Percentiles rank a stretch among this genome's conserved stretches.
Conservation (phyloP, 2,113 vertebrate species). For the Otis tarda region DNA sequence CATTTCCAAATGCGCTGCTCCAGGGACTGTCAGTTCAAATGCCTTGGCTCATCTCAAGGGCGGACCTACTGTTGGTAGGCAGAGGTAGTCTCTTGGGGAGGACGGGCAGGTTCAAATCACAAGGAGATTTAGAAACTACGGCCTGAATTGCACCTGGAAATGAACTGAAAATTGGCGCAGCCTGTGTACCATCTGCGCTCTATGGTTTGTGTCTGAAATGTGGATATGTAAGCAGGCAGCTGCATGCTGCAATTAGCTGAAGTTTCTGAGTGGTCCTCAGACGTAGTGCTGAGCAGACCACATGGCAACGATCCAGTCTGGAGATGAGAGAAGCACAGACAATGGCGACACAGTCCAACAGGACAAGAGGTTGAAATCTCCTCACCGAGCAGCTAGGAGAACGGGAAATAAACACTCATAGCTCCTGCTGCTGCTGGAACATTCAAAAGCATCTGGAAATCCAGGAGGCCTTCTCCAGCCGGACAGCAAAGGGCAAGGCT, state of each 20-base stretch:
- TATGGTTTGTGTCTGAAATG: constrained; percentile 65
- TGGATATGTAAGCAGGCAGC: constrained; percentile 69
- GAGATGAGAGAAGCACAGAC: constrained; percentile 64
- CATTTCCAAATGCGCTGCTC: background rate
- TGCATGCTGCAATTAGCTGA: constrained; percentile 68
- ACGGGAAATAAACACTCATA: constrained; percentile 60
- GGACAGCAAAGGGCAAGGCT: constrained; percentile 42
- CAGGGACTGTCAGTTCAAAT: background rate
- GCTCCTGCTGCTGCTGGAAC: constrained; percentile 57
- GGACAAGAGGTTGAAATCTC: constrained; percentile 70
- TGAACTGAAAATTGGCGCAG: constrained; percentile 64
- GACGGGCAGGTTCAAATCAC: constrained; percentile 25
- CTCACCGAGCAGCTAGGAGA: constrained; percentile 55
- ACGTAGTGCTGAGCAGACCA: constrained; percentile 66
- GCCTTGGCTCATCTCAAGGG: background rate
- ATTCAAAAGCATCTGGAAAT: constrained; percentile 67
- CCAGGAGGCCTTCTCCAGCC: constrained; percentile 53
- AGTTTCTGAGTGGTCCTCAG: constrained; percentile 72
- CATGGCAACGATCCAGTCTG: constrained; percentile 70
- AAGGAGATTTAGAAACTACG: constrained; percentile 56
- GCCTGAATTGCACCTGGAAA: constrained; percentile 68
- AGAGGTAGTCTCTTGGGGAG: constrained; percentile 11
- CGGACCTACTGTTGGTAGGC: background rate
- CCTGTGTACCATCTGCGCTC: constrained; percentile 62
- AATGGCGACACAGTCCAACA: constrained; percentile 64